Percentiles rank a stretch among this genome's conserved stretches.
Evolutionary conservation across 1,140 invertebrate genomes (phyloP).

Genomic region (Adoxophyes honmai): DNA sequence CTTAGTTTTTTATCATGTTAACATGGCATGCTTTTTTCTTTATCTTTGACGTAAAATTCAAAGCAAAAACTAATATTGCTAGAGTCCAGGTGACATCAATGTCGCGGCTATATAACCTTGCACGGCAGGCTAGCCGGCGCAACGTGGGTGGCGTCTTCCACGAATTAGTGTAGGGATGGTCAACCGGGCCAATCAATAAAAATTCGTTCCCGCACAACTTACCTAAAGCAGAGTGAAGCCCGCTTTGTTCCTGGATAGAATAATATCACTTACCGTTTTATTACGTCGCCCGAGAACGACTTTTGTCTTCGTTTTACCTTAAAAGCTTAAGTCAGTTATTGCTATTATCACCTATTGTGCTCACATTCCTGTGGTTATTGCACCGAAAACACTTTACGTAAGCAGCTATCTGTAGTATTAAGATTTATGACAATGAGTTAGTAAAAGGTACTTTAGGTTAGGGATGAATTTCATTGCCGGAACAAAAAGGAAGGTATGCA

Average conservation of each 20-base stretch:
- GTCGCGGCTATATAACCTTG: slow-evolving; percentile 32
- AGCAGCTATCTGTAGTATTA: background rate
- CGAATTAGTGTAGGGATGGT: slow-evolving; percentile 39
- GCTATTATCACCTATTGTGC: background rate
- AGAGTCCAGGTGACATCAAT: slow-evolving; percentile 13
- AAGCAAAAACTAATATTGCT: too few relatives aligned
- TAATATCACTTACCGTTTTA: too few relatives aligned
- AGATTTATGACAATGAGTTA: too few relatives aligned
- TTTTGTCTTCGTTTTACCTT: background rate
- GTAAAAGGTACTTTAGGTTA: too few relatives aligned
- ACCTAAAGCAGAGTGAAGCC: too few relatives aligned
- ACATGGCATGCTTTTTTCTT: too few relatives aligned
- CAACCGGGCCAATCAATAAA: slow-evolving; percentile 15
- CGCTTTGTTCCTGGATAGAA: too few relatives aligned
- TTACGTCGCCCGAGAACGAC: too few relatives aligned
- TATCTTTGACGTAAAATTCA: too few relatives aligned
- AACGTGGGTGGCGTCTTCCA: slow-evolving; percentile 47
- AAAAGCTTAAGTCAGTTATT: background rate
- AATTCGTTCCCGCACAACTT: background rate
- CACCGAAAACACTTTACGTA: background rate
- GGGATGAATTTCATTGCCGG: too few relatives aligned
- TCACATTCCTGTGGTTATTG: background rate
- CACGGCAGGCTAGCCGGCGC: slow-evolving; percentile 24
- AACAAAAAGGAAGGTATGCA: too few relatives aligned
- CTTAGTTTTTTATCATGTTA: too few relatives aligned